Conservation (phyloP, 2,888 invertebrate species). For the Hetaerina titia region DNA sequence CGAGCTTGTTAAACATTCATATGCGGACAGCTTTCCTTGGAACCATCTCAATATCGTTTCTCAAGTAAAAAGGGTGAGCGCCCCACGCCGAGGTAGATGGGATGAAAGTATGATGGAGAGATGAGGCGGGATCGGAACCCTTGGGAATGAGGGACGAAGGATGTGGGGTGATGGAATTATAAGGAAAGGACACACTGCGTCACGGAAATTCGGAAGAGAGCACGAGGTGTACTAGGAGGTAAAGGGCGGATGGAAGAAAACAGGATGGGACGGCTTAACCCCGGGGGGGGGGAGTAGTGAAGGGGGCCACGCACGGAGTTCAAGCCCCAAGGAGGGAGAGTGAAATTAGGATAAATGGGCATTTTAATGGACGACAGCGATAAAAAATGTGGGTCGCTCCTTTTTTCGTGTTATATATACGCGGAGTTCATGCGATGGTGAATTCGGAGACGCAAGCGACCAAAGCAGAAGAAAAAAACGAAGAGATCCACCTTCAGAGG, state of each 20-base stretch:
- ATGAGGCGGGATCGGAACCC: background rate
- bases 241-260: background rate
- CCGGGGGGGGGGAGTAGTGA: background rate
- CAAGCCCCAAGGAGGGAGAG: background rate
- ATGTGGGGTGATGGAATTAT: too few species aligned
- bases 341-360: conserved; percentile 12
- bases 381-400: background rate
- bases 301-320: background rate
- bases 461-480: background rate
- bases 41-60: too few species aligned
- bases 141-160: background rate
- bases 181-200: background rate
- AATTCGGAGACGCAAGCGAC: background rate
- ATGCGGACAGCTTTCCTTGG: background rate
- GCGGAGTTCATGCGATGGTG: background rate
- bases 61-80: background rate
- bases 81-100: too few species aligned
- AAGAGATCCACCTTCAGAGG: too few species aligned
- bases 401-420: conserved; percentile 9
- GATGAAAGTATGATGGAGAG: background rate
- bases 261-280: background rate
- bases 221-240: background rate
- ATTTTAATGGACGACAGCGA: conserved; percentile 10
- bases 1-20: background rate
- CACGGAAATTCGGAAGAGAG: background rate